A percentile compares a stretch with the other conserved stretches of the same genome.
Conservation (phyloP, 2,888 invertebrate genomes). For the Leucoptera coffeella region DNA sequence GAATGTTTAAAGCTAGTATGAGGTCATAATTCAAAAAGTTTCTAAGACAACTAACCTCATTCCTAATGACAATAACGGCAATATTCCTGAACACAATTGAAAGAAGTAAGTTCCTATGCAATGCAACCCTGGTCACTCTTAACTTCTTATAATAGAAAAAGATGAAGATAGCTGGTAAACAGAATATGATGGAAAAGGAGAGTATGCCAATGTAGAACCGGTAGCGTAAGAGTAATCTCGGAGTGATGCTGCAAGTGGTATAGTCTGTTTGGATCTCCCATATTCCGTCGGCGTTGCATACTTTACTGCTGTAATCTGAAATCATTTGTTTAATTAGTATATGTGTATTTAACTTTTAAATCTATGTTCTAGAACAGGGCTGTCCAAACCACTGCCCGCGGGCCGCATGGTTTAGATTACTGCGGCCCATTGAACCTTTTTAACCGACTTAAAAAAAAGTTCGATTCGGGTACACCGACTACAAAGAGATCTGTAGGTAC, state of each 20-base stretch:
- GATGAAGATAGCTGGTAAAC: slow-evolving; percentile 52
- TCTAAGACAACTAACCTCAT: slow-evolving; percentile 24
- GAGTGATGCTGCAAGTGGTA: slow-evolving; percentile 46
- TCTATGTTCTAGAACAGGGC: too few species aligned
- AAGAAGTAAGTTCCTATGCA: slow-evolving; percentile 57
- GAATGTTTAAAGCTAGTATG: too few species aligned
- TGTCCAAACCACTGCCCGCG: too few species aligned
- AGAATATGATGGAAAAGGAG: slow-evolving; percentile 38
- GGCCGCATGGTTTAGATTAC: too few species aligned
- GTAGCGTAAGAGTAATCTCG: slow-evolving; percentile 42
- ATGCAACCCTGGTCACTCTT: slow-evolving; percentile 40
- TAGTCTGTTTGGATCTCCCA: slow-evolving; percentile 59
- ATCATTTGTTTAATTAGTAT: too few species aligned
- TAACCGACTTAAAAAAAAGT: too few species aligned
- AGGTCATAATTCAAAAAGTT: too few species aligned
- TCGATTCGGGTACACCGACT: too few species aligned
- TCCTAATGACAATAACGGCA: slow-evolving; percentile 50
- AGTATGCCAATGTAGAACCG: slow-evolving; percentile 48
- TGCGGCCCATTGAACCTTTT: too few species aligned
- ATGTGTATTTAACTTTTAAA: too few species aligned
- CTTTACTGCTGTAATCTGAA: slow-evolving; percentile 55
- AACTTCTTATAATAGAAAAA: slow-evolving; percentile 50
- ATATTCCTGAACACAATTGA: slow-evolving; percentile 53
- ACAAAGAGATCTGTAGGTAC: too few species aligned
- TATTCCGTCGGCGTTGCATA: slow-evolving; percentile 41